Evolutionary conservation across 2,888 invertebrate species (phyloP).

Genomic region (Drosophila imparisetae): DNA sequence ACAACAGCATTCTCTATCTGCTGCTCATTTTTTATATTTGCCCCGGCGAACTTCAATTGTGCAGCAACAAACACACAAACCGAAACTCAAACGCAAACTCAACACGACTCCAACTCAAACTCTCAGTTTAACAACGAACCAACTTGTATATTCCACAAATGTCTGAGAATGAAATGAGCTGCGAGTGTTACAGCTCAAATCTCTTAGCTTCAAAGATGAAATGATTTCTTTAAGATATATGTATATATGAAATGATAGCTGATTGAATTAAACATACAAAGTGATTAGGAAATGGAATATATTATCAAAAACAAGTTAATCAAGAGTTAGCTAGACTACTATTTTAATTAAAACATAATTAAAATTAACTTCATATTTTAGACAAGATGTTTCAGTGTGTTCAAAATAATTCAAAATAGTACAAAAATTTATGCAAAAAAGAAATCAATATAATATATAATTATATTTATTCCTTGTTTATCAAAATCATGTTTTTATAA

Average conservation of each 20-base stretch:
- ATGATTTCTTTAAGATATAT: neutral
- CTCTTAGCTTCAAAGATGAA: neutral
- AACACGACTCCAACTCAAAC: conserved; percentile 26
- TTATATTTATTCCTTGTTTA: neutral
- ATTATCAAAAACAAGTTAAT: neutral
- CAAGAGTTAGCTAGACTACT: neutral
- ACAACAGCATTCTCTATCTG: conserved; percentile 30
- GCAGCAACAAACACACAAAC: conserved; percentile 64
- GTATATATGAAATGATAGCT: neutral
- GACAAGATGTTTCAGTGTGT: too few species aligned
- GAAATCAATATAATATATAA: neutral
- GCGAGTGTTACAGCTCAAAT: neutral
- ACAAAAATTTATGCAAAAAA: neutral
- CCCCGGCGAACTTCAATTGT: conserved; percentile 76
- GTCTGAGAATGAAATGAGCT: conserved; percentile 40
- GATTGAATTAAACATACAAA: neutral
- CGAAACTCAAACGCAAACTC: conserved; percentile 20
- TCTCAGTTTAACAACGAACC: conserved; percentile 31
- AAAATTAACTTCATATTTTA: neutral
- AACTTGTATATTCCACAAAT: conserved; percentile 58
- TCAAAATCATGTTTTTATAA: neutral
- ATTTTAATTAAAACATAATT: neutral
- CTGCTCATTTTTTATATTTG: conserved; percentile 72
- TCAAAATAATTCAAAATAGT: neutral
- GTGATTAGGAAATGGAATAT: neutral